phyloP scores from a whole-genome alignment of 2,113 vertebrate species.

The Varanus salvator region DNA sequence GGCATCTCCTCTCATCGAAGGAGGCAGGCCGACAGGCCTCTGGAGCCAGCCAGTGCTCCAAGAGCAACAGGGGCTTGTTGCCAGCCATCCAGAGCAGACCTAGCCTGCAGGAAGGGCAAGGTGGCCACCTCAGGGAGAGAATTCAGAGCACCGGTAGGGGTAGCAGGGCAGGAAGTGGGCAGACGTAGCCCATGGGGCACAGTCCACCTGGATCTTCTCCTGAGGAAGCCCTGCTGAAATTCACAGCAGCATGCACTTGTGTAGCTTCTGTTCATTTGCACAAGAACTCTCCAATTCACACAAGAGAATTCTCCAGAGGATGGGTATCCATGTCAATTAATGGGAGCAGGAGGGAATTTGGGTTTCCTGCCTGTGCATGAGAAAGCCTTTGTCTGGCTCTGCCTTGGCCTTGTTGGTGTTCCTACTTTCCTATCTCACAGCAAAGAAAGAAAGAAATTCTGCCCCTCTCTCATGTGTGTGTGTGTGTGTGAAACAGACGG shows the following conservation, averaged over 20 bases:
- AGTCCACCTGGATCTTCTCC: neutral
- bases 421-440: neutral
- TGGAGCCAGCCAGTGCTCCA: neutral
- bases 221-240: neutral
- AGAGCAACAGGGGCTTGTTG: neutral
- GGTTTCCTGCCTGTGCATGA: neutral
- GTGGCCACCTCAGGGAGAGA: neutral
- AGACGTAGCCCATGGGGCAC: neutral
- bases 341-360: neutral
- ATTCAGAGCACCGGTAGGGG: neutral
- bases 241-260: neutral
- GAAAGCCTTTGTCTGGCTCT: neutral
- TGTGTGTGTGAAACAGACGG: neutral
- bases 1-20: neutral
- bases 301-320: neutral
- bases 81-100: too few species aligned
- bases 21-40: neutral
- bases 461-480: too few species aligned
- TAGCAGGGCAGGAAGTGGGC: neutral
- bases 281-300: neutral
- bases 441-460: neutral
- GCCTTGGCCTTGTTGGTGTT: neutral
- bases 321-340: neutral
- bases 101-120: neutral
- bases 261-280: neutral